phyloP scores from a whole-genome alignment of 2,888 invertebrate species.

The Stratiomys singularior region DNA sequence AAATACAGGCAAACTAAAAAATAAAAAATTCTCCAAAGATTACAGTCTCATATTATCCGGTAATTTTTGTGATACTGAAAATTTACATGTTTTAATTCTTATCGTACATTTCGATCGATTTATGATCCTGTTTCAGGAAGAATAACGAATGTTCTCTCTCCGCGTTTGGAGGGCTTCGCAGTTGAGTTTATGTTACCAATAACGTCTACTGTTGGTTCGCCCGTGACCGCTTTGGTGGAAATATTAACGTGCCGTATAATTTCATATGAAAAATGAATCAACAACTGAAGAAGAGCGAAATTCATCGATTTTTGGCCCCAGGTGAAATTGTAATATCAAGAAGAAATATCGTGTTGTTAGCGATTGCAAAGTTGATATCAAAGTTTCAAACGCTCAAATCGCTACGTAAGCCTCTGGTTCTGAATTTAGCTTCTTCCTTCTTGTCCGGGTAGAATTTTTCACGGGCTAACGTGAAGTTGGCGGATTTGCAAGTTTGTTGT shows the following conservation, averaged over 20 bases:
- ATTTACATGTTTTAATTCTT: conserved; percentile 45
- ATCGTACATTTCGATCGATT: conserved; percentile 46
- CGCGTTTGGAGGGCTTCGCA: not conserved
- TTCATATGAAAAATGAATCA: conserved; percentile 37
- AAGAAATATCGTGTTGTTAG: conserved; percentile 27
- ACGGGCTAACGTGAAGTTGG: not conserved
- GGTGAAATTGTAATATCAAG: not conserved
- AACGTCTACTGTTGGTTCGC: conserved; percentile 8
- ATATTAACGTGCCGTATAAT: conserved; percentile 8
- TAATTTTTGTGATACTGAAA: conserved; percentile 33
- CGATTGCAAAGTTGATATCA: conserved; percentile 34
- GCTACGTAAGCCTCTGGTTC: not conserved
- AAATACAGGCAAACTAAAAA: no score
- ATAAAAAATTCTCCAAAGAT: not conserved
- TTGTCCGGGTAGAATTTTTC: not conserved
- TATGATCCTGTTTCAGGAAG: conserved; percentile 36
- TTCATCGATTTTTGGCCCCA: conserved; percentile 15
- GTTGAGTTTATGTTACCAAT: not conserved
- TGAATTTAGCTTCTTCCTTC: not conserved
- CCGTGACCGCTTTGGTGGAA: not conserved
- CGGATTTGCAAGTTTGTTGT: not conserved
- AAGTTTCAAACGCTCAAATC: conserved; percentile 22
- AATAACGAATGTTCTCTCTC: not conserved
- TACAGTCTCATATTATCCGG: conserved; percentile 23
- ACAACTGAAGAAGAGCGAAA: not conserved